Evolutionary conservation across 2,113 vertebrate genomes (phyloP), one percentile per base, ranked within the genome.

Genomic region (Coptodon bakossiorum): DNA sequence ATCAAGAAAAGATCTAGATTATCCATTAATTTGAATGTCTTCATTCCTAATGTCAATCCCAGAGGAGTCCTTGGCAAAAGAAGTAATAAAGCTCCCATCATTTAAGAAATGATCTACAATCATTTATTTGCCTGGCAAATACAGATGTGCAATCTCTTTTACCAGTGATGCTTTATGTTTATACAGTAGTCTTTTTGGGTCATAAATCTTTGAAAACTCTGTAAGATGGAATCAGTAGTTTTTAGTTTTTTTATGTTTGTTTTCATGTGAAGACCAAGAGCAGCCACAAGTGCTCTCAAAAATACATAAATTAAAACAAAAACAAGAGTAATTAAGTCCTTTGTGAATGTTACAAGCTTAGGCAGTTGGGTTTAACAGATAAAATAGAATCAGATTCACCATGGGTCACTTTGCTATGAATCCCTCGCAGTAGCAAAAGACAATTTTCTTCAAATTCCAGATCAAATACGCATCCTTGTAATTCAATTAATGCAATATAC

Each of bases 241-340:
- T 19, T 78, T 13, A 13, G 45, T 52, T 78, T 43, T 78, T 78
- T 7, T 52, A 50, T 31, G 27, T 31, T 78, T 31, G 6, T 50
- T 31, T 78, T 78, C 9, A 12, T 50, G 9, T 78, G 43, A 50
- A 50, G 7, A 29, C 7, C 16, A 29, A 78, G 16, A 31, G 27
- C 45, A 78, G 71, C 71, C 5, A 17, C 24, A 76, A 50, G 16
- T 50, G 24, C 43, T 31, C 71, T 76, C 40, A 29, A 31, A 79
- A 34, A 71, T 16, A 34, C 12, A 38, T 48, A 7, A 76, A 76
- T 48, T 0, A 29, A 73, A 45, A 36, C 36, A 66, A n/a, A 83
- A 63, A 52, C 7, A 43, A 36, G 10, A 54, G 61, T 82, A 83
- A 90, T 85, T 91, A 66, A 89, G 52, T 90, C 91, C 87, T 82